Evolutionary conservation across 2,113 vertebrate species (phyloP).

Genomic region (Apteryx mantelli): DNA sequence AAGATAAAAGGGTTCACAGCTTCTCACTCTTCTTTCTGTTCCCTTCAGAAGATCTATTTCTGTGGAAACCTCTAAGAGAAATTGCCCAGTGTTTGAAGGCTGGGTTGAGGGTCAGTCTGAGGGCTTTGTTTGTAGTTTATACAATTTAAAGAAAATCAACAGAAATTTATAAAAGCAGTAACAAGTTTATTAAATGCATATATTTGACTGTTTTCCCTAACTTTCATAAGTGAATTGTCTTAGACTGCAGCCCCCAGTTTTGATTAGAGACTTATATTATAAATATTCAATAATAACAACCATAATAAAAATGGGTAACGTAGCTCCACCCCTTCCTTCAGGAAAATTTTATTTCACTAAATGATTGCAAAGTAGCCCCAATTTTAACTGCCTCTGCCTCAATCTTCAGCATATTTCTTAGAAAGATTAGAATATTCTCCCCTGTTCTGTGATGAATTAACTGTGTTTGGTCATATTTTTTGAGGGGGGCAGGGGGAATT

Average conservation of each 20-base stretch:
- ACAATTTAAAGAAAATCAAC: neutral
- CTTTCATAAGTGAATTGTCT: neutral
- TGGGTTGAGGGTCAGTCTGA: neutral
- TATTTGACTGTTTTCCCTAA: neutral
- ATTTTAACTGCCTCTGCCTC: conserved; percentile 37
- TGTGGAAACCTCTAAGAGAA: neutral
- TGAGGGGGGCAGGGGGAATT: conserved; percentile 68
- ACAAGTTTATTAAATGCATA: neutral
- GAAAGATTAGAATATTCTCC: conserved; percentile 61
- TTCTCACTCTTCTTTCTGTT: neutral
- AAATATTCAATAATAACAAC: neutral
- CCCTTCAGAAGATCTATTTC: neutral
- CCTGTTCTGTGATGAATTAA: conserved; percentile 72
- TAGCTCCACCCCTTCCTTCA: conserved; percentile 40
- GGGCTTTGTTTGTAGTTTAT: neutral
- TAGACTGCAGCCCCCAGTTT: neutral
- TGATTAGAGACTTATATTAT: neutral
- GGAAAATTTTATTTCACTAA: conserved; percentile 17
- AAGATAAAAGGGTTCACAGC: neutral
- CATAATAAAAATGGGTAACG: neutral
- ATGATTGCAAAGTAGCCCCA: conserved; percentile 15
- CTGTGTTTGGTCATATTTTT: conserved; percentile 57
- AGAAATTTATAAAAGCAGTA: neutral
- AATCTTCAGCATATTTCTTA: conserved; percentile 38
- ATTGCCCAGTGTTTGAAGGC: neutral